A percentile compares a stretch with the other conserved stretches of the same genome.
Evolutionary conservation across 30 jellyfish, hydroid and myxozoan genomes (phyloP).

Genomic region (Cassiopea andromeda): DNA sequence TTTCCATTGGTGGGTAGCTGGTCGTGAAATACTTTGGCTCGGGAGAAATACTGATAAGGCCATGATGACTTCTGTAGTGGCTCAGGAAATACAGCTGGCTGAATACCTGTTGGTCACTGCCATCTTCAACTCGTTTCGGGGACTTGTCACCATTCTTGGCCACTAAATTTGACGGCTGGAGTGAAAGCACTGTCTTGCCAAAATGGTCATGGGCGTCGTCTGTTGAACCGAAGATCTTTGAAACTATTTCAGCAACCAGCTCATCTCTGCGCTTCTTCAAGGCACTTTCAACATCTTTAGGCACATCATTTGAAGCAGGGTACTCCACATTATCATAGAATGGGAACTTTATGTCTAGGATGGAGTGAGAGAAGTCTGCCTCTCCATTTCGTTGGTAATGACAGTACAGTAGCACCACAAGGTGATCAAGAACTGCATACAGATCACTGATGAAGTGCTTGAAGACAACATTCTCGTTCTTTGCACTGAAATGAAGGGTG

Average conservation of each 20-base stretch:
- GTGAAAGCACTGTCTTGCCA: constrained; percentile 24
- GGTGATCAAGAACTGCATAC: constrained; percentile 54
- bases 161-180: constrained; percentile 54
- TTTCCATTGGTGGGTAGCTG: constrained; percentile 65
- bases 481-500: constrained; percentile 68
- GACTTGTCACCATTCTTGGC: constrained; percentile 45
- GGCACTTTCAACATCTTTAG: constrained; percentile 42
- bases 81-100: constrained; percentile 66
- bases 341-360: constrained; percentile 57
- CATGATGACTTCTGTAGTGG: constrained; percentile 70
- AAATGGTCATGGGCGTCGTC: constrained; percentile 54
- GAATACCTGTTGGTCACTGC: constrained; percentile 67
- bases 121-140: constrained; percentile 60
- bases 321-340: constrained; percentile 38
- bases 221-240: constrained; percentile 34
- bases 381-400: constrained; percentile 67
- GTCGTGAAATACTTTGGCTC: constrained; percentile 60
- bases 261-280: constrained; percentile 58
- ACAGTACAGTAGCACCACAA: constrained; percentile 59
- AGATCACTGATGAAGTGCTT: constrained; percentile 57
- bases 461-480: constrained; percentile 61
- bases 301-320: constrained; percentile 51
- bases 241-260: constrained; percentile 29
- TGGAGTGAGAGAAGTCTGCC: constrained; percentile 64
- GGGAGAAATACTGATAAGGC: constrained; percentile 65